Conservation (phyloP, 2,797 vertebrate species). For the Epinephelus awoara region DNA sequence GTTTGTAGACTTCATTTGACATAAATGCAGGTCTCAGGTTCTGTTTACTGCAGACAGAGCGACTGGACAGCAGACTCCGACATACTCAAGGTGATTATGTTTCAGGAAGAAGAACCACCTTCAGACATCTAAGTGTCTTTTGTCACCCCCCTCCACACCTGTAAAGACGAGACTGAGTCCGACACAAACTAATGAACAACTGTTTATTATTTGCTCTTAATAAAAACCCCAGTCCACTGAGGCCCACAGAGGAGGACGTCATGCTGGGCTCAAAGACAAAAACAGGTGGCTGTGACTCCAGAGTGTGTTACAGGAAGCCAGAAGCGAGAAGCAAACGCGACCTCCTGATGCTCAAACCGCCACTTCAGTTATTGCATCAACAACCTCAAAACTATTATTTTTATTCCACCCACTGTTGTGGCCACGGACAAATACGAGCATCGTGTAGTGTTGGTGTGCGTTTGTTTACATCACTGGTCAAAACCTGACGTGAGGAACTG, state of each 20-base stretch:
- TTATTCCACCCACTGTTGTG: slow-evolving; percentile 10
- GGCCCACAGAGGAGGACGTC: slow-evolving; percentile 69
- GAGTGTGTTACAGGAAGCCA: slow-evolving; percentile 38
- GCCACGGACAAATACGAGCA: slow-evolving; percentile 67
- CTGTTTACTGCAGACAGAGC: no score
- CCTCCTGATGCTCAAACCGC: slow-evolving; percentile 48
- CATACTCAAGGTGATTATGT: no score
- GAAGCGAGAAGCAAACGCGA: not conserved
- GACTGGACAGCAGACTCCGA: no score
- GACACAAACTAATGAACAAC: slow-evolving; percentile 64
- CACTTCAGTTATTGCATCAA: slow-evolving; percentile 73
- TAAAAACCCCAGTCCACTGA: slow-evolving; percentile 74
- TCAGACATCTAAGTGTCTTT: no score
- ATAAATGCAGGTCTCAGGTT: no score
- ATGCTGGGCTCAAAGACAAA: slow-evolving; percentile 67
- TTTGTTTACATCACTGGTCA: slow-evolving; percentile 63
- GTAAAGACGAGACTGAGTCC: not conserved
- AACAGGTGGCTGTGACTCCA: slow-evolving; percentile 64
- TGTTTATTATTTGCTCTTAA: slow-evolving; percentile 76
- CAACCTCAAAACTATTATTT: not conserved
- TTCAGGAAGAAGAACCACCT: no score
- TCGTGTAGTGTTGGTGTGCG: slow-evolving; percentile 77
- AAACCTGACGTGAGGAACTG: not conserved
- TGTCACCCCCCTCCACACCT: no score
- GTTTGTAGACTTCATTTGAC: no score